These are phyloP conservation scores for Acomys russatus DNA, from an alignment of 2,797 vertebrate species.

Conservation along the genomic window DNA sequence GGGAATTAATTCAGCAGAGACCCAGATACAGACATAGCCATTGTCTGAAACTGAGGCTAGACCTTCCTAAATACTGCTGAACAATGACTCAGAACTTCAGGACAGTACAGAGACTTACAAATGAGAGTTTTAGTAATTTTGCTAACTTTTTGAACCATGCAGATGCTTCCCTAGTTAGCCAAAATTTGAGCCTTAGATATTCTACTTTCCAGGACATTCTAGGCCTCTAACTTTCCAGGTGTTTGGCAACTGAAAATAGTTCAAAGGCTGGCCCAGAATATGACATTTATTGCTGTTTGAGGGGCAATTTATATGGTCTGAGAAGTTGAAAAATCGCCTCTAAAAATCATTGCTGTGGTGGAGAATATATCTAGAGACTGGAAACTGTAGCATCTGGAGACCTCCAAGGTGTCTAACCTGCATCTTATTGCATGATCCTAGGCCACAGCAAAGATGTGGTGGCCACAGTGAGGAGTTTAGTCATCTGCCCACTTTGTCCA, in stretches of 20 bases:
- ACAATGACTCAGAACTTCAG: background rate
- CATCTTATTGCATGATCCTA: background rate
- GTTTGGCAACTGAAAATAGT: slow-evolving; percentile 11
- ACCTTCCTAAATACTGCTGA: background rate
- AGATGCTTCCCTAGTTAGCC: background rate
- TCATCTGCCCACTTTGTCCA: background rate
- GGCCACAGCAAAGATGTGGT: background rate
- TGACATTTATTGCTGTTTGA: background rate
- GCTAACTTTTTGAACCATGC: background rate
- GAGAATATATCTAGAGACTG: background rate
- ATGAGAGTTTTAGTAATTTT: background rate
- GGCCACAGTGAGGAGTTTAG: background rate
- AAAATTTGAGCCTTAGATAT: background rate
- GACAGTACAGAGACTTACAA: background rate
- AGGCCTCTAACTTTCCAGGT: background rate
- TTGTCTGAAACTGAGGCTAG: background rate
- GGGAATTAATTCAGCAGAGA: background rate
- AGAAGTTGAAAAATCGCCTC: slow-evolving; percentile 8
- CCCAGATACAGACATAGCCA: background rate
- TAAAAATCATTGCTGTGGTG: background rate
- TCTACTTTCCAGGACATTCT: slow-evolving; percentile 78
- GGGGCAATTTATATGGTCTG: background rate
- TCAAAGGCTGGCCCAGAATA: background rate
- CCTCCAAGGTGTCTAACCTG: background rate
- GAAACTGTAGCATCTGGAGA: background rate